Evolutionary conservation across 2,888 invertebrate genomes (phyloP).

Genomic region (Euzophera pinguis): DNA sequence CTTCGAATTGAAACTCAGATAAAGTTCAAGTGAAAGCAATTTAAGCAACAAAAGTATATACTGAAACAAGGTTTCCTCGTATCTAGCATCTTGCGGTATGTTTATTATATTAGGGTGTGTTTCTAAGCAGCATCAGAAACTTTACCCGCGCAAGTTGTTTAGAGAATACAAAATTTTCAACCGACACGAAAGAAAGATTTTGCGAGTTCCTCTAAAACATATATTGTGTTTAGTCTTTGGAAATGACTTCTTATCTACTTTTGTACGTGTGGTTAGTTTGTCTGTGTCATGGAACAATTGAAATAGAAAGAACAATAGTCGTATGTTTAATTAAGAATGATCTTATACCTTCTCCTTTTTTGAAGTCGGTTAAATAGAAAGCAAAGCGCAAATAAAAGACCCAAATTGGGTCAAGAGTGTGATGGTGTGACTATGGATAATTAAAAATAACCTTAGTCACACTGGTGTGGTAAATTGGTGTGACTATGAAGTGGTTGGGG

Average conservation of each 20-base stretch:
- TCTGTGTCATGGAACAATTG: background rate
- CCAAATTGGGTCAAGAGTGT: too few species aligned
- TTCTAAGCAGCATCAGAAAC: slow-evolving; percentile 2
- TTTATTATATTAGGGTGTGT: slow-evolving; percentile 10
- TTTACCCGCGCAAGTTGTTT: slow-evolving; percentile 6
- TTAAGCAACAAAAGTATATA: slow-evolving; percentile 9
- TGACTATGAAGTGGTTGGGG: too few species aligned
- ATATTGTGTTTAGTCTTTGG: slow-evolving; percentile 4
- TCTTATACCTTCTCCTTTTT: too few species aligned
- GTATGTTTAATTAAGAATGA: too few species aligned
- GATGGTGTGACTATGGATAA: too few species aligned
- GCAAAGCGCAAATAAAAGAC: too few species aligned
- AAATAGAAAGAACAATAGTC: background rate
- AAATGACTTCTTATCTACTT: slow-evolving; percentile 6
- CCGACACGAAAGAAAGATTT: slow-evolving; percentile 9
- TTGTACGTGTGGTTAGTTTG: background rate
- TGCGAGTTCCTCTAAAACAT: slow-evolving; percentile 1
- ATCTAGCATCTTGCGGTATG: slow-evolving; percentile 5
- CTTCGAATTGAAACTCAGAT: background rate
- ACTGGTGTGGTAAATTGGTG: too few species aligned
- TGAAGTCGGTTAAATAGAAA: too few species aligned
- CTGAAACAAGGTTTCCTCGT: slow-evolving; percentile 3
- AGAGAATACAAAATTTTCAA: slow-evolving; percentile 8
- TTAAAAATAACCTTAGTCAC: too few species aligned
- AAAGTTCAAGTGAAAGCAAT: slow-evolving; percentile 1